Evolutionary conservation across 1,140 invertebrate species (phyloP), one percentile per base, ranked within the genome.

Genomic region (Caerostris darwini): DNA sequence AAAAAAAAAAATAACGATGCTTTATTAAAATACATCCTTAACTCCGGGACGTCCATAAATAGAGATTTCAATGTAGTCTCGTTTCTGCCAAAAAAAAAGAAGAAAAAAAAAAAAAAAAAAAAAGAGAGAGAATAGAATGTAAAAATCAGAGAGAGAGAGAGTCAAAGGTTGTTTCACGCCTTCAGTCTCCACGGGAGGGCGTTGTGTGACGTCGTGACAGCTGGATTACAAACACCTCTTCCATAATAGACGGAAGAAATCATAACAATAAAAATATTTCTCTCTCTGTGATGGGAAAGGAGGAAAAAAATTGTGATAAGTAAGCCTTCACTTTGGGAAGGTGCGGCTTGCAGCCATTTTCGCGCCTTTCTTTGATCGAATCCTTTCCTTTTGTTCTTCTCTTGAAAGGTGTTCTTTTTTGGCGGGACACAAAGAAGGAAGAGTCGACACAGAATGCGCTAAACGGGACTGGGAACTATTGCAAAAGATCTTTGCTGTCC

Each of bases 161-260:
- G 88, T 77, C 88, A 90, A 90, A 90, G 88, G 67, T 90, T 90
- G 88, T 90, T 90, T 90, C 88, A 90, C 88, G 88, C 88, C 88
- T 90, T 71, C 67, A n/a, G n/a, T 69, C 59, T 5, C 88, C 67
- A n/a, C 88, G 56, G 88, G 88, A 67, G 88, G 59, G 88, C 67
- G 61, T 64, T 88, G 86, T 88, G 86, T 61, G 56, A 59, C 58
- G 34, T 88, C 88, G 88, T 90, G 88, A 77, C 88, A 90, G 88
- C 88, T 90, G 67, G 88, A 90, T 90, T 90, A 90, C 88, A 90
- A 90, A 90, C 88, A 90, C 88, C 64, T 10, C n/a, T 56, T 17
- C 59, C 61, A 90, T 77, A 90, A 90, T 90, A 90, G 69, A 90
- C 88, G 61, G 53, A 90, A 77, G 88, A 90, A 90, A 90, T 90